Conservation (phyloP, 1,140 invertebrate species). For the Pollicipes pollicipes region DNA sequence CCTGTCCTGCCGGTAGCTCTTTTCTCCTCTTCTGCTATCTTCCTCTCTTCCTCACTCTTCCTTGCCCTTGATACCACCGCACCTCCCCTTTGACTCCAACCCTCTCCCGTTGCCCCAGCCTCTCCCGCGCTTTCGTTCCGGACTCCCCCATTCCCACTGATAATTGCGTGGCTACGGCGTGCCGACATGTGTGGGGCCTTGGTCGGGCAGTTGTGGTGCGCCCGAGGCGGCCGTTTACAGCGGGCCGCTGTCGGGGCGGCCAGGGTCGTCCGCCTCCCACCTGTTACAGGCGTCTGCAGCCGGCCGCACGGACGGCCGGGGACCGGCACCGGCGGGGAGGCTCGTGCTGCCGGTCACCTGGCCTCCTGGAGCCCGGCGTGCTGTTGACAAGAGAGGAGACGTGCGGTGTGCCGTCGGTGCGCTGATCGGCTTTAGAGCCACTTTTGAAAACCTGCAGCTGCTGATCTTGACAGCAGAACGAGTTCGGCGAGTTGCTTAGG, state of each 20-base stretch:
- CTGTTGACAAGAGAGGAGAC: too few relatives aligned
- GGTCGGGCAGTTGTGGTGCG: background rate
- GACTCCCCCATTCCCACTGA: slow-evolving; percentile 22
- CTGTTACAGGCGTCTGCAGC: background rate
- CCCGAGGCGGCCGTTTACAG: background rate
- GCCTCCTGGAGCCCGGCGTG: background rate
- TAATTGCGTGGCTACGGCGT: background rate
- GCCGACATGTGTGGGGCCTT: background rate
- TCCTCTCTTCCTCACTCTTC: slow-evolving; percentile 4
- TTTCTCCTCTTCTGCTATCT: too few relatives aligned
- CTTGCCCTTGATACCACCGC: background rate
- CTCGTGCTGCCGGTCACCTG: background rate
- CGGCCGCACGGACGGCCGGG: too few relatives aligned
- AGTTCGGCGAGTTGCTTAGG: too few relatives aligned
- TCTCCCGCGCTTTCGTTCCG: background rate
- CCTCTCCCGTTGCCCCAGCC: background rate
- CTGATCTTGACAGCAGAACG: too few relatives aligned
- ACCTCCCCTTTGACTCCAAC: background rate
- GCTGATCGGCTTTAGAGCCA: too few relatives aligned
- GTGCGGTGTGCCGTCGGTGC: too few relatives aligned
- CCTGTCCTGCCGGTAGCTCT: too few relatives aligned
- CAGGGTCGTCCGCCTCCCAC: background rate
- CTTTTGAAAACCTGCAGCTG: too few relatives aligned
- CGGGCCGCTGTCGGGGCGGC: too few relatives aligned
- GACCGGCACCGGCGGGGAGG: too few relatives aligned